Evolutionary conservation across 2,797 vertebrate species (phyloP).

Genomic region (Anniella stebbinsi): DNA sequence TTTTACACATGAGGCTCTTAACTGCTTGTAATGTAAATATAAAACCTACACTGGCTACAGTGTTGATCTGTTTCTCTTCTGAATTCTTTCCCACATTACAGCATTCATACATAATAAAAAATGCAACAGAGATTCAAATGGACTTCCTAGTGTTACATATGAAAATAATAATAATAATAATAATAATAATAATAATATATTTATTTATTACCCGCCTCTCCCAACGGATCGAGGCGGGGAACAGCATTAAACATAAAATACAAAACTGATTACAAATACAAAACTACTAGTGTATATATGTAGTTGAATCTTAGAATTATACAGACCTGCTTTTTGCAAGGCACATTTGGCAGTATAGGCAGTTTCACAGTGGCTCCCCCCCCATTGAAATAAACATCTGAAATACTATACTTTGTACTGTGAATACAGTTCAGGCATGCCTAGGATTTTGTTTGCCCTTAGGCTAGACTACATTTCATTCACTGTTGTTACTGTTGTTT

Average conservation of each 20-base stretch:
- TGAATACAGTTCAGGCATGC: slow-evolving; percentile 24
- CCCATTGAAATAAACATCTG: background rate
- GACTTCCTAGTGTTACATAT: background rate
- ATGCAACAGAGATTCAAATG: background rate
- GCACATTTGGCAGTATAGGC: fast-evolving
- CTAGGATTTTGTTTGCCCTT: slow-evolving; percentile 5
- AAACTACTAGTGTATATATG: background rate
- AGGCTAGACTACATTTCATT: slow-evolving; percentile 5
- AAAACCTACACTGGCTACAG: background rate
- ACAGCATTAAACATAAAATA: no score
- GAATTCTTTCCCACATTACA: background rate
- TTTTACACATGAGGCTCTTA: background rate
- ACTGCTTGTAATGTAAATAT: background rate
- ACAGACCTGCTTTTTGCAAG: background rate
- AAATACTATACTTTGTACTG: background rate
- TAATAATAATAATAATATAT: no score
- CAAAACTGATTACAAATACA: no score
- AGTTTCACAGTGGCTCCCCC: background rate
- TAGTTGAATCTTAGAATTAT: background rate
- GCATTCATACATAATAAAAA: background rate
- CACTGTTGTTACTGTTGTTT: background rate
- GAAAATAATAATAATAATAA: no score
- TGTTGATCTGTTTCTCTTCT: background rate
- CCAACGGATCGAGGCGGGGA: no score
- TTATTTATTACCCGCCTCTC: no score